Base-by-base conservation (phyloP, 1,140 invertebrate genomes). In the Hylaeus volcanicus region DNA sequence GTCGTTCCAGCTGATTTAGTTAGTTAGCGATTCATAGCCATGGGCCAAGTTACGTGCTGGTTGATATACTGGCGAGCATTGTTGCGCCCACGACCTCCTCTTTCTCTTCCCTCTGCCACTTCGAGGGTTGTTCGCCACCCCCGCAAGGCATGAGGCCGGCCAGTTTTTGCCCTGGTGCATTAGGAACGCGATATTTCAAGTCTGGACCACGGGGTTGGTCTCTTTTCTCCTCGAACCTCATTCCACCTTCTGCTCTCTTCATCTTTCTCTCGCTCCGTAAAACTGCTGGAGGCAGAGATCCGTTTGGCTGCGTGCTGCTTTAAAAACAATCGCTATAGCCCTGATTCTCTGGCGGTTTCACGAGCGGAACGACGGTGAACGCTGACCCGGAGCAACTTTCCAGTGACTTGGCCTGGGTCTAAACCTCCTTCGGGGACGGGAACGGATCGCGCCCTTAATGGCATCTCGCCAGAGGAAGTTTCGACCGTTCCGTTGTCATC, bases 181-280 rank as follows among this genome's bases (percentile, higher is more conserved):
- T 90, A 88, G 79, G 83, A 88, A 76, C 82, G 82, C 84, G 81
- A 88, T 87, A 85, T 87, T 86, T 83, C 84, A 85, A 87, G 83
- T 70, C 75, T 26, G 43, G 58, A 69, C 69, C 45, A 74, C 82
- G 83, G 81, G 84, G 86, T 83, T 65, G 61, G 70, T 60, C 51
- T 51, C 65, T 15, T 1, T 4, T 26, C 58, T 37, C 15, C 26
- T 58, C 51, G 48, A 26, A 26, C 45, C 39, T 55, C 12, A 1
- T 56, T 6, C 14, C 5, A 37, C 26, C 11, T 58, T 26, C 11
- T 11, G 9, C 37, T 4, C 39, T 41, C 43, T 58, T 71, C 65
- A 43, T 79, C 15, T 14, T 71, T 74, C 15, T 41, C 5, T 6
- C 1, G 26, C 48, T 51, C 51, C 45, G 37, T 73, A 55, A 80